Percentiles rank a stretch among this genome's conserved stretches.
Conservation (phyloP, 2,113 vertebrate species). For the Pimephales promelas region DNA sequence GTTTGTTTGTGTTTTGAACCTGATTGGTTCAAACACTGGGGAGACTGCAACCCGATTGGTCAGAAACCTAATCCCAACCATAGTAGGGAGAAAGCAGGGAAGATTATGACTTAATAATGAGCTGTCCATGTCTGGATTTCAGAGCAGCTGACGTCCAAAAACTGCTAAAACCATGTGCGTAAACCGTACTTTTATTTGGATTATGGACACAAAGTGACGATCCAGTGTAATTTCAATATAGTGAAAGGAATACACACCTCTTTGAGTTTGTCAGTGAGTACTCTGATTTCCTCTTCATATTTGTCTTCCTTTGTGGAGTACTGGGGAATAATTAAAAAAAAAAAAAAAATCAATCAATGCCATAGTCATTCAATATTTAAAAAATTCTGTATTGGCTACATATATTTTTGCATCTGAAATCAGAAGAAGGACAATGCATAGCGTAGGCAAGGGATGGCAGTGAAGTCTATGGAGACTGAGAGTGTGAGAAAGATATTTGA, state of each 20-base stretch:
- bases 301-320: conserved; percentile 97
- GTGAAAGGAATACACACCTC: conserved; percentile 79
- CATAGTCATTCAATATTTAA: background rate
- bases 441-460: background rate
- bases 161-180: no score
- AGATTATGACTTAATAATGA: no score
- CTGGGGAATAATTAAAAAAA: conserved; percentile 69
- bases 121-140: no score
- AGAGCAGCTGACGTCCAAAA: no score
- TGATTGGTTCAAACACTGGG: no score
- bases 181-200: no score
- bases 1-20: no score
- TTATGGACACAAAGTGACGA: no score
- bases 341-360: conserved; percentile 3
- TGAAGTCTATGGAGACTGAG: background rate
- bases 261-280: conserved; percentile 96
- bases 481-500: background rate
- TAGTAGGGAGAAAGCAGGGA: no score
- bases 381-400: background rate
- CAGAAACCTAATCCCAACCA: no score
- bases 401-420: background rate
- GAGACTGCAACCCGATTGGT: no score
- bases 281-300: conserved; percentile 93
- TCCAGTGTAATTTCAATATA: no score
- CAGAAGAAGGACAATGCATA: background rate